Conservation (phyloP, 2,888 invertebrate genomes). For the Melinaea marsaeus region DNA sequence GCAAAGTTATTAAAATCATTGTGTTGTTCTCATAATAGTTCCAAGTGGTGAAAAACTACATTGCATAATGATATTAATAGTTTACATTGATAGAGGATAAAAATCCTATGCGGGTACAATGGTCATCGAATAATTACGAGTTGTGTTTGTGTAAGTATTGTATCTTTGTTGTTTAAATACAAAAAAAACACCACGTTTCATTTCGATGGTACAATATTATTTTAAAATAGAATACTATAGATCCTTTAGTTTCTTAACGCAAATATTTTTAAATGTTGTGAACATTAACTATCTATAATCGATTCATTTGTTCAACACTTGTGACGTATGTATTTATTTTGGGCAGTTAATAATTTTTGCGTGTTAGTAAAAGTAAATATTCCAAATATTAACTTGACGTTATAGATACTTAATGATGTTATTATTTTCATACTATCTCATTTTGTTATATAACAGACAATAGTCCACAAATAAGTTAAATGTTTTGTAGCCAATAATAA, state of each 20-base stretch:
- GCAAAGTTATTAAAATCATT: slow-evolving; percentile 34
- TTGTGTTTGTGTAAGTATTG: slow-evolving; percentile 52
- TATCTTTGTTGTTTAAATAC: slow-evolving; percentile 71
- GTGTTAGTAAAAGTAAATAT: slow-evolving; percentile 16
- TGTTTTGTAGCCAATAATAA: not conserved
- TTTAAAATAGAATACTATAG: slow-evolving; percentile 16
- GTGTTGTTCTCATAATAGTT: slow-evolving; percentile 37
- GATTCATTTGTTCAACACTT: slow-evolving; percentile 30
- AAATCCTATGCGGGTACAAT: slow-evolving; percentile 15
- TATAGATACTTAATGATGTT: not conserved
- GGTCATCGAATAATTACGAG: slow-evolving; percentile 17
- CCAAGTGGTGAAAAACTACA: slow-evolving; percentile 9
- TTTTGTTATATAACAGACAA: slow-evolving; percentile 4
- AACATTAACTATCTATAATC: slow-evolving; percentile 26
- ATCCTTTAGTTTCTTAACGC: slow-evolving; percentile 1
- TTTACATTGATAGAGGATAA: slow-evolving; percentile 11
- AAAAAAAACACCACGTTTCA: slow-evolving; percentile 51
- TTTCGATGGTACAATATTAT: slow-evolving; percentile 38
- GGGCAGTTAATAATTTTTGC: slow-evolving; percentile 30
- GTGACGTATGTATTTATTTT: slow-evolving; percentile 56
- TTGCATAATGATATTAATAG: slow-evolving; percentile 15
- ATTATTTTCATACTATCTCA: not conserved
- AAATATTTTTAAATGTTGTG: slow-evolving; percentile 9
- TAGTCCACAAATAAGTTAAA: not conserved
- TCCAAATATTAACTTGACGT: not conserved